Conservation (phyloP, 1,140 invertebrate genomes). For the Drosophila subpulchrella region DNA sequence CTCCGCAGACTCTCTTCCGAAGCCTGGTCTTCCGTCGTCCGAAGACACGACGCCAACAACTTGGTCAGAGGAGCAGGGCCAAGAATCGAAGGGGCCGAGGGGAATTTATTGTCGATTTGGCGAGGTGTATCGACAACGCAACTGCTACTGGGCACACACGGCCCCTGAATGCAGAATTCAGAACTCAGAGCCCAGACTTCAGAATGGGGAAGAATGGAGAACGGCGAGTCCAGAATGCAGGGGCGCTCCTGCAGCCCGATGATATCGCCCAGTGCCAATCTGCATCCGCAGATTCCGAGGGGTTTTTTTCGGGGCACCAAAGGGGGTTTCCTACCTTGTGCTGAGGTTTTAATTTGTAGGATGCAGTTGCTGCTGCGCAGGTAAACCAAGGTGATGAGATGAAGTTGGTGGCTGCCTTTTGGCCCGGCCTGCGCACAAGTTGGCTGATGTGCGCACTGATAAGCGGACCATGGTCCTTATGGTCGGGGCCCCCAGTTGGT, state of each 20-base stretch:
- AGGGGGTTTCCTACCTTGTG: slow-evolving; percentile 32
- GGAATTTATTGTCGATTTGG: slow-evolving; percentile 84
- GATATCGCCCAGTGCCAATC: slow-evolving; percentile 70
- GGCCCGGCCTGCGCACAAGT: slow-evolving; percentile 58
- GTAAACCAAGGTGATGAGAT: slow-evolving; percentile 63
- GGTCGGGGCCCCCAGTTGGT: slow-evolving; percentile 5
- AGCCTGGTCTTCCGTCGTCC: slow-evolving; percentile 8
- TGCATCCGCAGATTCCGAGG: slow-evolving; percentile 57
- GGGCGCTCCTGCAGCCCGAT: slow-evolving; percentile 44
- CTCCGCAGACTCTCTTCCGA: slow-evolving; percentile 57
- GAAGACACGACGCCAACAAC: slow-evolving; percentile 12
- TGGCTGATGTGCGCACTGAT: slow-evolving; percentile 74
- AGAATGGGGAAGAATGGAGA: slow-evolving; percentile 1
- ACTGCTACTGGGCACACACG: slow-evolving; percentile 83
- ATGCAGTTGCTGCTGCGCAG: slow-evolving; percentile 57
- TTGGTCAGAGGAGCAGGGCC: neutral
- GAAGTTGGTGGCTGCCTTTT: slow-evolving; percentile 62
- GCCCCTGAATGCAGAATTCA: slow-evolving; percentile 37
- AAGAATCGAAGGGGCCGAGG: slow-evolving; percentile 37
- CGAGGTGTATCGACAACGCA: slow-evolving; percentile 84
- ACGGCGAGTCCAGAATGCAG: slow-evolving; percentile 15
- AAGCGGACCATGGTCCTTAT: slow-evolving; percentile 48
- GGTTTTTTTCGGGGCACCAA: neutral
- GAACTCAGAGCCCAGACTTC: slow-evolving; percentile 7
- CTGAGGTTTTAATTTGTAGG: slow-evolving; percentile 82